Percentiles rank a stretch among this genome's conserved stretches.
These are phyloP conservation scores for Homalodisca vitripennis DNA, from an alignment of 1,140 invertebrate species.

Conservation along the genomic window DNA sequence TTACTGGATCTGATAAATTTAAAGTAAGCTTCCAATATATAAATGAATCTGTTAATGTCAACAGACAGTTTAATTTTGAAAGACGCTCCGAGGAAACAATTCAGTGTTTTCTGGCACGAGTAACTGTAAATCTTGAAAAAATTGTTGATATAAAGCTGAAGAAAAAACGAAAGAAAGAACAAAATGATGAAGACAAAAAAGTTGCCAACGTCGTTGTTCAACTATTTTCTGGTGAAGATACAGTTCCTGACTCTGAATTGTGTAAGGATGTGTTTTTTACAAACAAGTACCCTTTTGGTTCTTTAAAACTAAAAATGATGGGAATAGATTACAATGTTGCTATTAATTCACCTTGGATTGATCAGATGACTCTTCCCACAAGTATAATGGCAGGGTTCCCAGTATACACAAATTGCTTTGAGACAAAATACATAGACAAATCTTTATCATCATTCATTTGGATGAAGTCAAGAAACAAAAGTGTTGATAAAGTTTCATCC, in stretches of 20 bases:
- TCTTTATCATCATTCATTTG: slow-evolving; percentile 64
- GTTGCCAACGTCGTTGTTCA: slow-evolving; percentile 38
- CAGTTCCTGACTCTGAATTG: slow-evolving; percentile 46
- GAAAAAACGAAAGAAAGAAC: slow-evolving; percentile 47
- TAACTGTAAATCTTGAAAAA: slow-evolving; percentile 62
- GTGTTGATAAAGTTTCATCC: too few relatives aligned
- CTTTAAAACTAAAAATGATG: slow-evolving; percentile 45
- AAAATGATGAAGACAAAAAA: slow-evolving; percentile 35
- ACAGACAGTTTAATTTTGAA: slow-evolving; percentile 66
- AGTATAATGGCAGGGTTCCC: slow-evolving; percentile 72
- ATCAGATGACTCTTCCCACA: slow-evolving; percentile 61
- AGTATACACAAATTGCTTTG: slow-evolving; percentile 73
- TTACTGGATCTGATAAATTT: slow-evolving; percentile 47
- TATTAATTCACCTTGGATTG: slow-evolving; percentile 74
- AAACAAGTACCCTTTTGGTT: slow-evolving; percentile 43
- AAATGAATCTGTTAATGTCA: slow-evolving; percentile 48
- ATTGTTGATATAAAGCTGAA: slow-evolving; percentile 51
- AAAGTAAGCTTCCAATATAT: slow-evolving; percentile 54
- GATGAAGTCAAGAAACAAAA: slow-evolving; percentile 52
- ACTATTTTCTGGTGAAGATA: slow-evolving; percentile 42
- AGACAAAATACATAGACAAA: slow-evolving; percentile 58
- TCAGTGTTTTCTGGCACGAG: slow-evolving; percentile 55
- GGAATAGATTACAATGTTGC: slow-evolving; percentile 60
- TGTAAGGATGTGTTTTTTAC: slow-evolving; percentile 59
- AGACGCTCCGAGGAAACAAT: slow-evolving; percentile 59